Evolutionary conservation across 2,888 invertebrate genomes (phyloP).

Genomic region (Carcina quercana): DNA sequence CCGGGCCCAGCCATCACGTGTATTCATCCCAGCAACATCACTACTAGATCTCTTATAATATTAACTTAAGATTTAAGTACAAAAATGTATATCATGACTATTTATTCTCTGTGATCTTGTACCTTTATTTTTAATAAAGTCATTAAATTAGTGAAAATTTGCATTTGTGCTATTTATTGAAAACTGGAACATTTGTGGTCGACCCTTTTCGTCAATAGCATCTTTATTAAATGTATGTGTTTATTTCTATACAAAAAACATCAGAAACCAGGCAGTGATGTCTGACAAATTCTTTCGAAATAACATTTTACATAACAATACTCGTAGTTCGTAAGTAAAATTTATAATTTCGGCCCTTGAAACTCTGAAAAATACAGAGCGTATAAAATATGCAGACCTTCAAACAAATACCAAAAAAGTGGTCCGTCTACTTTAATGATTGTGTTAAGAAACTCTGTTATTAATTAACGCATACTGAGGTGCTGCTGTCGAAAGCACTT

Average conservation of each 20-base stretch:
- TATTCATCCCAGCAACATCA: conserved; percentile 58
- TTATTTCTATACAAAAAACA: not conserved
- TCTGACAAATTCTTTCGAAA: too few relatives aligned
- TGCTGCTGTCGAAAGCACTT: conserved; percentile 22
- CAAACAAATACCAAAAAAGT: not conserved
- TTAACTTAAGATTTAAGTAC: conserved; percentile 21
- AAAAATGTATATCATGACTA: conserved; percentile 32
- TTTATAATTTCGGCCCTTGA: not conserved
- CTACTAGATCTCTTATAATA: conserved; percentile 32
- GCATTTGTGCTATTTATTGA: not conserved
- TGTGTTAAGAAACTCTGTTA: conserved; percentile 7
- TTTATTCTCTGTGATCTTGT: conserved; percentile 54
- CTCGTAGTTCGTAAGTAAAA: too few relatives aligned
- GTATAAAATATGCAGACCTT: not conserved
- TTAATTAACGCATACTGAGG: conserved; percentile 7
- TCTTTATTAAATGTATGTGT: too few relatives aligned
- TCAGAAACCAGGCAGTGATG: too few relatives aligned
- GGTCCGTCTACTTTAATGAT: conserved; percentile 4
- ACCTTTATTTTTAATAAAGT: conserved; percentile 23
- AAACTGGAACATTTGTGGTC: not conserved
- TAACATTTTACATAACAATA: too few relatives aligned
- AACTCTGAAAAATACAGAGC: not conserved
- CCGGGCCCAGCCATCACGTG: conserved; percentile 61
- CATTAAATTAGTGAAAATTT: conserved; percentile 13
- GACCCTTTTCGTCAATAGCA: too few relatives aligned